These are phyloP conservation scores for Hippocampus guttulatus DNA, from an alignment of 2,113 vertebrate species.

Conservation along the genomic window DNA sequence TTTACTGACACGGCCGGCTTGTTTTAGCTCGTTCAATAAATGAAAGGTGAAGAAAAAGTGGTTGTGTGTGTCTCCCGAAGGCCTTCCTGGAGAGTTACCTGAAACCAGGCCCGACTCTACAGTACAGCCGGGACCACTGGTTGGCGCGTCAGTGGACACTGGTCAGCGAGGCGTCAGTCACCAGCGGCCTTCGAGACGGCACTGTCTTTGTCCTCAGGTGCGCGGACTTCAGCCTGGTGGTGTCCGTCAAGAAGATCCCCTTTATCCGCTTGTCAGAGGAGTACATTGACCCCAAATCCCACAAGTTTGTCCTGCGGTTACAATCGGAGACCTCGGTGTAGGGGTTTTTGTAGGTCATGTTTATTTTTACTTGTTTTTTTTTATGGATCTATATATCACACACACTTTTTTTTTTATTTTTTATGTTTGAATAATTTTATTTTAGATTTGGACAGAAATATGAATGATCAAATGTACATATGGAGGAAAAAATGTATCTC, in stretches of 20 bases:
- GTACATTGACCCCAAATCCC: conserved; percentile 93
- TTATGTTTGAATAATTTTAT: conserved; percentile 31
- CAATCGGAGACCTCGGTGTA: conserved; percentile 95
- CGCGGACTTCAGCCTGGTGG: conserved; percentile 91
- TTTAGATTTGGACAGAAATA: conserved; percentile 32
- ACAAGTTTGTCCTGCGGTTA: conserved; percentile 94
- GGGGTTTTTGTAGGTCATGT: conserved; percentile 25
- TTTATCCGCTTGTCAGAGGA: conserved; percentile 92
- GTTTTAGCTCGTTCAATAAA: background rate
- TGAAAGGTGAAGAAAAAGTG: background rate
- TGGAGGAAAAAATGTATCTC: background rate
- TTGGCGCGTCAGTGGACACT: conserved; percentile 89
- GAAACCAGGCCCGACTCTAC: conserved; percentile 83
- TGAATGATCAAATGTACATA: background rate
- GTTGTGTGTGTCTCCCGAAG: conserved; percentile 42
- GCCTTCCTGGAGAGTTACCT: conserved; percentile 94
- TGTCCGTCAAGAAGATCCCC: conserved; percentile 83
- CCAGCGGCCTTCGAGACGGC: conserved; percentile 84
- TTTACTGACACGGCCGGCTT: background rate
- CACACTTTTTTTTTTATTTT: conserved; percentile 38
- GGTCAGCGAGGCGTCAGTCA: conserved; percentile 90
- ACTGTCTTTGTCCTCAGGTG: conserved; percentile 85
- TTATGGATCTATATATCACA: conserved; percentile 59
- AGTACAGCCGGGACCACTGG: conserved; percentile 88
- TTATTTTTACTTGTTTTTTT: conserved; percentile 55